Conservation (phyloP, 2,113 vertebrate species). For the Heterotilapia buettikoferi region DNA sequence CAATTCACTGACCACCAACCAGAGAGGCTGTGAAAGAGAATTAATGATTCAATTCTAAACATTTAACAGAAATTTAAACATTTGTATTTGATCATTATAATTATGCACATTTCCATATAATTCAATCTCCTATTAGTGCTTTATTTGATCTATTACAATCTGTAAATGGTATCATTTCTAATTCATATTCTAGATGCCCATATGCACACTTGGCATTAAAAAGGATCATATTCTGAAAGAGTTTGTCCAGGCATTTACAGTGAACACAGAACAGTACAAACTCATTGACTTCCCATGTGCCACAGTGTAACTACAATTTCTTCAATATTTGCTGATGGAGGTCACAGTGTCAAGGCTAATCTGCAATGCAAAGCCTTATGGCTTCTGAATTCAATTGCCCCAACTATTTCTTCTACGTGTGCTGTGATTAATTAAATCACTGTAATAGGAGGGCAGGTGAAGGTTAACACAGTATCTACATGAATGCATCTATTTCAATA, state of each 20-base stretch:
- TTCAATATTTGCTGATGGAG: background rate
- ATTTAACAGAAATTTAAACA: background rate
- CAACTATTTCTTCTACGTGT: conserved; percentile 22
- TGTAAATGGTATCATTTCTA: background rate
- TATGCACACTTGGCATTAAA: background rate
- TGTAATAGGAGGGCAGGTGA: conserved; percentile 16
- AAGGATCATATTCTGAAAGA: background rate
- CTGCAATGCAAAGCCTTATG: conserved; percentile 16
- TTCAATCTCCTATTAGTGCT: background rate
- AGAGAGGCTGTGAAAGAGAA: background rate
- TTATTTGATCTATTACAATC: background rate
- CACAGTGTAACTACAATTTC: conserved; percentile 13
- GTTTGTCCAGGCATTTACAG: background rate
- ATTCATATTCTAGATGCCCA: background rate
- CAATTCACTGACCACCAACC: background rate
- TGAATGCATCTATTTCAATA: background rate
- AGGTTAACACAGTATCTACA: conserved; percentile 15
- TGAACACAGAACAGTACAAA: background rate
- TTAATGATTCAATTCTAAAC: background rate
- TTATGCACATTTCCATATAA: background rate
- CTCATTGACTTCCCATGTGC: background rate
- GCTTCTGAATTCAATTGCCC: conserved; percentile 56
- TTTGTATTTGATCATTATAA: background rate
- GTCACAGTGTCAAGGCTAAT: conserved; percentile 40
- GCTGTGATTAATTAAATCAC: conserved; percentile 49